Evolutionary conservation across 2,113 vertebrate species (phyloP), one percentile per base, ranked within the genome.

Genomic region (Nycticryphes semicollaris): DNA sequence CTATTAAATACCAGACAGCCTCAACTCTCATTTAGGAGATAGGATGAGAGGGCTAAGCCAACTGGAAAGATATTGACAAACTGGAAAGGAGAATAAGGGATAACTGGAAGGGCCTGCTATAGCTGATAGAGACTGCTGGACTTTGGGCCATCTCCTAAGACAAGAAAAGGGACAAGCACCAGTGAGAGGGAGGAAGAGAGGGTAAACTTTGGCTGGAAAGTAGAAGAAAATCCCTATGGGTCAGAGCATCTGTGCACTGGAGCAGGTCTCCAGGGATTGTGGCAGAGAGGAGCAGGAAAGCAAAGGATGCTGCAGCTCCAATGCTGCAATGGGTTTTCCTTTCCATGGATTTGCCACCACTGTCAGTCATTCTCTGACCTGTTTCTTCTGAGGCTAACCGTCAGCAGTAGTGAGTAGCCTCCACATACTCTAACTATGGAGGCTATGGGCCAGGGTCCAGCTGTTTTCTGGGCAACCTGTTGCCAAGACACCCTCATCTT

Each of bases 391-490:
- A 31, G 25, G 6, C 17, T 43, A 54, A 14, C n/a, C 27, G 1
- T 1, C 41, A 69, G 39, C 21, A 19, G 7, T 8, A 80, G 27
- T 39, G 27, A 48, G 22, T 39, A 69, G 21, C 23, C 15, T 39
- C 50, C 47, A 12, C 33, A 47, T 0, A 0, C 28, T 70, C 27
- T 35, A 57, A 23, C 28, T 1, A 0, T 51, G n/a, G 31, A 57
- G 57, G 10, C n/a, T 75, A 8, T 75, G 17, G 27, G 8, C 28
- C 11, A 67, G 37, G 9, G 23, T 54, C 11, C 41, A 73, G 10
- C 22, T 64, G 5, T 27, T 28, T 59, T 10, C 30, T 84, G 31
- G 20, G 33, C 53, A 85, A 31, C 6, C 12, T 37, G 14, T 54
- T 2, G 2, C 17, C 9, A 62, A 57, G 17, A 59, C 24, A 62